A percentile compares a stretch with the other conserved stretches of the same genome.
Conservation (phyloP, 2,113 vertebrate genomes). For the Thymallus thymallus region DNA sequence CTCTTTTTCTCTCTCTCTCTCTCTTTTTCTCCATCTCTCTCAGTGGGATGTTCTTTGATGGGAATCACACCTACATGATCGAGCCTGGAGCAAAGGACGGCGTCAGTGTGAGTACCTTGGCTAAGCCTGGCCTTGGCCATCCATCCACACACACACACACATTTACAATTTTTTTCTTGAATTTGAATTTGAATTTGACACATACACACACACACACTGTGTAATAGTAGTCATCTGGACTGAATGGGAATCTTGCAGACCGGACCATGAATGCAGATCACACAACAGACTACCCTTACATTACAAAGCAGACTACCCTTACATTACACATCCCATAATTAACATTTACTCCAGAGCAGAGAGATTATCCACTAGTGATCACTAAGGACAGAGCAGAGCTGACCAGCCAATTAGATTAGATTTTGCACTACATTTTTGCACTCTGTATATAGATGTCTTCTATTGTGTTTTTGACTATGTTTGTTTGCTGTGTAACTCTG, state of each 20-base stretch:
- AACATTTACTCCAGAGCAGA: conserved; percentile 11
- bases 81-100: conserved; percentile 85
- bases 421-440: no score
- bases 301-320: conserved; percentile 14
- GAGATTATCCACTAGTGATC: not conserved
- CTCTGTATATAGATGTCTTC: no score
- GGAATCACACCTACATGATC: conserved; percentile 96
- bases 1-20: conserved; percentile 39
- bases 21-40: conserved; percentile 36
- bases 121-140: not conserved
- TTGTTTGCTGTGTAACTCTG: no score
- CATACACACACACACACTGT: not conserved
- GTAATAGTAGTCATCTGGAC: not conserved
- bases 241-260: conserved; percentile 1
- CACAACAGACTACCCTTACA: no score
- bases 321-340: conserved; percentile 17
- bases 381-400: conserved; percentile 28
- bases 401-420: conserved; percentile 39
- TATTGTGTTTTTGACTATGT: no score
- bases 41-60: conserved; percentile 98
- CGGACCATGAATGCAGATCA: not conserved
- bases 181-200: no score
- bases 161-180: no score
- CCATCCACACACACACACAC: not conserved
- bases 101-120: conserved; percentile 77